These are phyloP conservation scores for Boleophthalmus pectinirostris DNA, from an alignment of 2,113 vertebrate species.

Conservation along the genomic window DNA sequence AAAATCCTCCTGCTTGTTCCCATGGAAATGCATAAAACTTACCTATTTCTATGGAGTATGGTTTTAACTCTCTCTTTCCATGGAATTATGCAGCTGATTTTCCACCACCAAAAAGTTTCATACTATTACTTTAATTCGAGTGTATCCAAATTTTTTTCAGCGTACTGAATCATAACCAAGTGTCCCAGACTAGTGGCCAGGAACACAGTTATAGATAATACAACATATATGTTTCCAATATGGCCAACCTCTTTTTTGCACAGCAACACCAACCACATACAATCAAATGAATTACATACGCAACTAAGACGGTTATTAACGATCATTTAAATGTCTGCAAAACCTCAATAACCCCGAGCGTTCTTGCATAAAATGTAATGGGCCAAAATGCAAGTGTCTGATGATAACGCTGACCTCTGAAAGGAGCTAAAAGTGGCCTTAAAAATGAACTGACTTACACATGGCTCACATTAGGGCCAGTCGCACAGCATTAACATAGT, in stretches of 20 bases:
- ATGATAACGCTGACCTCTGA: slow-evolving; percentile 66
- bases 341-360: slow-evolving; percentile 57
- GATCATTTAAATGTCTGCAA: slow-evolving; percentile 51
- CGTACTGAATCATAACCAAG: no score
- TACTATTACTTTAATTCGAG: no score
- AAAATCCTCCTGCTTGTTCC: no score
- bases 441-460: slow-evolving; percentile 68
- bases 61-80: no score
- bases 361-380: slow-evolving; percentile 61
- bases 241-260: not conserved
- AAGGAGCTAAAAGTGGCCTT: slow-evolving; percentile 63
- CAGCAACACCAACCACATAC: not conserved
- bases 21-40: no score
- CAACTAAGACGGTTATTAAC: slow-evolving; percentile 4
- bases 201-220: no score
- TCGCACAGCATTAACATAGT: slow-evolving; percentile 62
- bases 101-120: no score
- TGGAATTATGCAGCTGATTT: no score
- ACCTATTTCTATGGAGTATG: no score
- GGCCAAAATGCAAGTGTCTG: slow-evolving; percentile 60
- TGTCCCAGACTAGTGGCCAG: no score
- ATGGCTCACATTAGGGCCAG: slow-evolving; percentile 66
- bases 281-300: not conserved
- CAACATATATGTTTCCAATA: no score
- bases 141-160: no score